Conservation (phyloP, 2,797 vertebrate species). For the Percopsis omiscomaycus region DNA sequence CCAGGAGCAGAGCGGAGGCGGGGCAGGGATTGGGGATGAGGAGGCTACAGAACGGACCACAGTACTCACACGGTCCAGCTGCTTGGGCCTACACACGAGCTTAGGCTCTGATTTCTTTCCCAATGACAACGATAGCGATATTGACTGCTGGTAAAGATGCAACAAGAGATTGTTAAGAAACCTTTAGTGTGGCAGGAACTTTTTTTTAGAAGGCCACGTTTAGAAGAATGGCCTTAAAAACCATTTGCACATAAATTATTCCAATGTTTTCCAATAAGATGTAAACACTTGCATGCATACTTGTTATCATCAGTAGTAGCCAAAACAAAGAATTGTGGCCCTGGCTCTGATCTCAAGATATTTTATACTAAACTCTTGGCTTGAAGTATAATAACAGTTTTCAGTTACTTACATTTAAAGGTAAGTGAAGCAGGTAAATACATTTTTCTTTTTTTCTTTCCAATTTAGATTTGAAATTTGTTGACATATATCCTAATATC, state of each 20-base stretch:
- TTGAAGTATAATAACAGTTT: too few relatives aligned
- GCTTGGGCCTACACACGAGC: constrained; percentile 78
- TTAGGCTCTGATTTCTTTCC: constrained; percentile 81
- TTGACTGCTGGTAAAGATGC: constrained; percentile 78
- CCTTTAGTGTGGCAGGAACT: constrained; percentile 24
- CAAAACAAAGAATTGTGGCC: too few relatives aligned
- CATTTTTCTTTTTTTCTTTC: too few relatives aligned
- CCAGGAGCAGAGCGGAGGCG: constrained; percentile 71
- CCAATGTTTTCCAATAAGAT: too few relatives aligned
- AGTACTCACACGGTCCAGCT: constrained; percentile 83
- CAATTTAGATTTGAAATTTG: too few relatives aligned
- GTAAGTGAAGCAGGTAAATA: too few relatives aligned
- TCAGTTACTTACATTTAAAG: too few relatives aligned
- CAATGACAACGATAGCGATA: constrained; percentile 79
- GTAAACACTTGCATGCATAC: too few relatives aligned
- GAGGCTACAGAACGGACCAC: constrained; percentile 54
- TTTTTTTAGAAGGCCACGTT: constrained; percentile 1
- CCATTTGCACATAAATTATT: not conserved
- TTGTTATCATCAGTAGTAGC: too few relatives aligned
- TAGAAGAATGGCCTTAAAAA: not conserved
- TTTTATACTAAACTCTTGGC: too few relatives aligned
- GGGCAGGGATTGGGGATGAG: constrained; percentile 42
- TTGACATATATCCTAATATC: too few relatives aligned
- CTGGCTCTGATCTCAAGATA: too few relatives aligned
- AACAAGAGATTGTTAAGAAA: constrained; percentile 68